Evolutionary conservation across 92 coral and sea anemone genomes (phyloP).

Genomic region (Actinostola sp.): DNA sequence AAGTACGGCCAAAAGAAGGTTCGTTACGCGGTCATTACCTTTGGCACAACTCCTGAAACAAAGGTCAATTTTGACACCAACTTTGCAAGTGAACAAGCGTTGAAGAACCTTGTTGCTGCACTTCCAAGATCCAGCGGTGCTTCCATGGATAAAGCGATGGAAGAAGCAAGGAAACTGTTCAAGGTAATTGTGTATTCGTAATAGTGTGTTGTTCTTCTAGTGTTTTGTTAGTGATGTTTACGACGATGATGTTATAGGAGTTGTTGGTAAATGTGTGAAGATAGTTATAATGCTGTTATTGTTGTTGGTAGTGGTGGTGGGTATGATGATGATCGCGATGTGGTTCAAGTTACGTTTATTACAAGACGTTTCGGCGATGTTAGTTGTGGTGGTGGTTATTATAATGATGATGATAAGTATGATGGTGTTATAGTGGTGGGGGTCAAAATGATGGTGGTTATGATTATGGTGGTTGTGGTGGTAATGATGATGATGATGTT

Average conservation of each 20-base stretch:
- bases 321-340: not conserved
- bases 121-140: conserved; percentile 41
- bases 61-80: conserved; percentile 28
- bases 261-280: not conserved
- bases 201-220: too few relatives aligned
- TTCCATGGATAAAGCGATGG: conserved; percentile 69
- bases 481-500: not conserved
- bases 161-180: conserved; percentile 70
- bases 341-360: too few relatives aligned
- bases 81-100: conserved; percentile 52
- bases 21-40: conserved; percentile 65
- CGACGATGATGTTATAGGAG: not conserved
- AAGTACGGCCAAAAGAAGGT: conserved; percentile 66
- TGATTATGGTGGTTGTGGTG: not conserved
- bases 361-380: too few relatives aligned
- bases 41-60: conserved; percentile 52
- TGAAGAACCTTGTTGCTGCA: conserved; percentile 26
- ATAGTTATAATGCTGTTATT: not conserved
- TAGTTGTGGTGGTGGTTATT: not conserved
- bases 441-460: not conserved
- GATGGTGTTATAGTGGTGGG: not conserved
- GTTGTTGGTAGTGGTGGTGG: not conserved
- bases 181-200: too few relatives aligned
- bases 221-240: too few relatives aligned
- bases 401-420: not conserved